These are phyloP conservation scores for Serrognathus titanus DNA, from an alignment of 2,888 invertebrate species.

Conservation along the genomic window DNA sequence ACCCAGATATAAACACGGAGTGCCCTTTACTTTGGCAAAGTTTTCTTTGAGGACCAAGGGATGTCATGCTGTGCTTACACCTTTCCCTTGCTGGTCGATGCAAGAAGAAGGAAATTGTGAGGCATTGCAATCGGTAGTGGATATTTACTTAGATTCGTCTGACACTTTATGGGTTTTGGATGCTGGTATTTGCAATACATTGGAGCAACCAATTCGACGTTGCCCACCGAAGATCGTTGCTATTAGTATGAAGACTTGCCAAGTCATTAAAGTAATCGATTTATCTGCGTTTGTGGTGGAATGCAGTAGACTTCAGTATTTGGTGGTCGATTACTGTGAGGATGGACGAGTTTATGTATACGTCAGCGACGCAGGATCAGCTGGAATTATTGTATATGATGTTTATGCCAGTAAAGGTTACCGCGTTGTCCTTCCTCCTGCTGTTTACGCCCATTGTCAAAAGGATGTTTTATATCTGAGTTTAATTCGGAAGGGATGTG, in stretches of 20 bases:
- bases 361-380: slow-evolving; percentile 51
- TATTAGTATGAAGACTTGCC: slow-evolving; percentile 55
- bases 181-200: slow-evolving; percentile 57
- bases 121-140: slow-evolving; percentile 67
- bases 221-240: slow-evolving; percentile 61
- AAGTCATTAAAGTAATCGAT: slow-evolving; percentile 58
- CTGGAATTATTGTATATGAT: slow-evolving; percentile 54
- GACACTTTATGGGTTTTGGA: slow-evolving; percentile 61
- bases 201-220: slow-evolving; percentile 56
- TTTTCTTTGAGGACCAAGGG: slow-evolving; percentile 53
- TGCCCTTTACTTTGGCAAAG: slow-evolving; percentile 59
- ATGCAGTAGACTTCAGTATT: slow-evolving; percentile 56
- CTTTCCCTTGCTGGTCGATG: slow-evolving; percentile 65
- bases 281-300: slow-evolving; percentile 52
- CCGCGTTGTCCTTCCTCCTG: slow-evolving; percentile 57
- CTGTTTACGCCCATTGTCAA: slow-evolving; percentile 42
- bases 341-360: slow-evolving; percentile 52
- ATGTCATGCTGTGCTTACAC: slow-evolving; percentile 54
- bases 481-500: slow-evolving; percentile 52
- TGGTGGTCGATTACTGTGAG: slow-evolving; percentile 56
- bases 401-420: slow-evolving; percentile 52
- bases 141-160: slow-evolving; percentile 59
- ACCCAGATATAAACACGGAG: slow-evolving; percentile 60
- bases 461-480: slow-evolving; percentile 60
- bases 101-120: slow-evolving; percentile 69